These are phyloP conservation scores for Lithophane ornitopus DNA, from an alignment of 2,888 invertebrate genomes.

Conservation along the genomic window DNA sequence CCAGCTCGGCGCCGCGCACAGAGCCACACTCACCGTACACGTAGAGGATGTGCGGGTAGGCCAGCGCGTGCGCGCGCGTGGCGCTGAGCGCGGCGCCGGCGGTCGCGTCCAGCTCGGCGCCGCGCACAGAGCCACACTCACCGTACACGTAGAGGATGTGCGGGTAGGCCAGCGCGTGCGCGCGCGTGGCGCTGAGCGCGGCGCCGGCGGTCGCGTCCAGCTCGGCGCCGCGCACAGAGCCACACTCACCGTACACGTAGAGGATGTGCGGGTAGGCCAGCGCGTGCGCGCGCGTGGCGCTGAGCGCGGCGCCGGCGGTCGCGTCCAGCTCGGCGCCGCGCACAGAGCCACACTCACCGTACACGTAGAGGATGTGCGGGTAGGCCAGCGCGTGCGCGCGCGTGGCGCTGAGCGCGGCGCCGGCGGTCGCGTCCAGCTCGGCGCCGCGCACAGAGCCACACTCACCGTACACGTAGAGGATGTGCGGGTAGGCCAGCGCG, in stretches of 20 bases:
- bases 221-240: conserved; percentile 36
- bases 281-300: conserved; percentile 65
- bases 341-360: conserved; percentile 67
- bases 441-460: conserved; percentile 22
- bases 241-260: conserved; percentile 73
- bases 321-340: conserved; percentile 52
- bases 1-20: conserved; percentile 47
- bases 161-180: conserved; percentile 72
- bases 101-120: conserved; percentile 49
- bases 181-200: conserved; percentile 66
- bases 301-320: conserved; percentile 62
- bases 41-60: conserved; percentile 77
- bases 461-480: conserved; percentile 77
- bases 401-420: conserved; percentile 65
- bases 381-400: conserved; percentile 69
- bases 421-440: conserved; percentile 55
- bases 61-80: conserved; percentile 64
- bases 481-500: conserved; percentile 74
- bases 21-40: conserved; percentile 70
- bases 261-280: conserved; percentile 76
- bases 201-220: conserved; percentile 59
- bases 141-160: conserved; percentile 76
- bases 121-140: conserved; percentile 49
- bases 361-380: conserved; percentile 75
- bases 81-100: conserved; percentile 65